phyloP scores from a whole-genome alignment of 2,113 vertebrate species.

The Bubalus kerabau region DNA sequence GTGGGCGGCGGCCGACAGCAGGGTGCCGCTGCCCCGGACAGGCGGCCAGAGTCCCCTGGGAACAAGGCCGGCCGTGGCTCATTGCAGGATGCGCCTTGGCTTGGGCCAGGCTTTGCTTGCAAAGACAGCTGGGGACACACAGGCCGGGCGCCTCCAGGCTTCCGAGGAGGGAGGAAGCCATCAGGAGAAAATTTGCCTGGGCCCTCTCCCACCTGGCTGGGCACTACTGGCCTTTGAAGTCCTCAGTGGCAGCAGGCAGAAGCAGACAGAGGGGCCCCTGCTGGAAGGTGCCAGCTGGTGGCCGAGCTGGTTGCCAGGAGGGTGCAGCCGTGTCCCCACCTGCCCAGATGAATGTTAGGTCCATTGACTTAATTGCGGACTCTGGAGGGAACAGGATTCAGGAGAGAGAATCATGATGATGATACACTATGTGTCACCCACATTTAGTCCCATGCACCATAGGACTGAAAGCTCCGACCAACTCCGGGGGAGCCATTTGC shows the following conservation, averaged over 20 bases:
- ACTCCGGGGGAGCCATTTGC: rapidly evolving
- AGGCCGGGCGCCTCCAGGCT: background rate
- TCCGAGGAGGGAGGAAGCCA: rapidly evolving
- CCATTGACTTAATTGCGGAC: background rate
- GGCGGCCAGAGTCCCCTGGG: no score
- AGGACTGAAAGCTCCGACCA: rapidly evolving
- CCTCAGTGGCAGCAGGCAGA: background rate
- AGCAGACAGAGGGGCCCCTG: background rate
- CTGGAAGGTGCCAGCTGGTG: background rate
- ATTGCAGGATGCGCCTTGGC: rapidly evolving
- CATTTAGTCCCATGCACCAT: background rate
- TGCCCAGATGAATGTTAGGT: background rate
- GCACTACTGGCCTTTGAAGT: rapidly evolving
- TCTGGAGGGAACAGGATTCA: background rate
- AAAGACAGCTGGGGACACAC: rapidly evolving
- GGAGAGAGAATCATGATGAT: rapidly evolving
- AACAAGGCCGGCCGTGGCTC: rapidly evolving
- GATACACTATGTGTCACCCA: rapidly evolving
- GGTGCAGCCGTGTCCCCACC: no score
- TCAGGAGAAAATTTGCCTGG: rapidly evolving
- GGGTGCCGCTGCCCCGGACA: background rate
- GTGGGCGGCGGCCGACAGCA: background rate
- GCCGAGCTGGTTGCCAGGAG: background rate
- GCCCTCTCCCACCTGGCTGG: background rate
- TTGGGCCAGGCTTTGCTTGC: background rate